Base-by-base conservation (phyloP, 2,797 vertebrate genomes). In the Poeciliopsis infans region DNA sequence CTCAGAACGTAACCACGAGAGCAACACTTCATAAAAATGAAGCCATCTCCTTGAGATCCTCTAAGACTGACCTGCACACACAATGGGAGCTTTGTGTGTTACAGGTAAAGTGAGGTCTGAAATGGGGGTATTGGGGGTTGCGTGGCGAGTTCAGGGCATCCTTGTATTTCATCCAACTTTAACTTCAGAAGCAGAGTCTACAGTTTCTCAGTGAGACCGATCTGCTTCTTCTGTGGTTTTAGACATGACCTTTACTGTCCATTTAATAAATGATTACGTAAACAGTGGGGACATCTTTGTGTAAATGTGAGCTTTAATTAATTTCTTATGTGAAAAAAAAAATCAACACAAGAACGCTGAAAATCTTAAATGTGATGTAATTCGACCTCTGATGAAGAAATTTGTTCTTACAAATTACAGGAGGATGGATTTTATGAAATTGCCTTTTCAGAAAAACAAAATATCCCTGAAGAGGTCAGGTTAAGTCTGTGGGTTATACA, bases 111-210 rank as follows among this genome's bases (percentile, higher is more conserved):
- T 55, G 83, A 90, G 88, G 89, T 90, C 75, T 90, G 84, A 69
- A 39, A 39, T 0, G 25, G 59, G 33, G 82, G n/a, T n/a, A n/a
- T n/a, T n/a, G n/a, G n/a, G 78, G 70, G 73, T 76, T 61, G 84
- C 79, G 85, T 5, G 75, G 86, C 75, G 39, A 81, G 82, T 15
- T 0, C 41, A 89, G 89, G 74, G 46, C 88, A 94, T 93, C 93
- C 91, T 94, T 94, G 94, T 66, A 31, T 86, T 75, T 72, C 76
- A 79, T 94, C 93, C 93, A 94, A 88, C 77, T 83, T 90, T 87
- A 75, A 81, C 78, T 78, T 7, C 6, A 82, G 79, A 82, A 83
- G 76, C 45, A 1, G 39, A n/a, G 79, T 39, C 46, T 83, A 79
- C 75, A 53, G 74, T 89, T 68, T 88, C 78, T 86, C 72, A 72